Evolutionary conservation across 2,797 vertebrate species (phyloP).

Genomic region (Kryptopterus vitreolus): DNA sequence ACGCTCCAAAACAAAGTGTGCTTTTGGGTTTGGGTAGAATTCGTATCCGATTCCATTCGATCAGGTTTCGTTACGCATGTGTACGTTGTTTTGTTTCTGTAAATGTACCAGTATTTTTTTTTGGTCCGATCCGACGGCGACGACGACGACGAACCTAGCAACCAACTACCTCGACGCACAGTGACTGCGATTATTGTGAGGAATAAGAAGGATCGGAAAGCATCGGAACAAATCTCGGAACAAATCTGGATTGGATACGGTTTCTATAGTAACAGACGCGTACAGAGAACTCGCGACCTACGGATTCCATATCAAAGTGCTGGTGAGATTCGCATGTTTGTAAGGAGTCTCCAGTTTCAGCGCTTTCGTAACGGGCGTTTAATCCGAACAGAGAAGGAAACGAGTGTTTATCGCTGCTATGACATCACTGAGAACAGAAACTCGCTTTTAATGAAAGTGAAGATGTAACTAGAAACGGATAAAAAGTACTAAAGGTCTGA

Average conservation of each 20-base stretch:
- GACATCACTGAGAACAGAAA: not conserved
- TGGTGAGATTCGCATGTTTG: not conserved
- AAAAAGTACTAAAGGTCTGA: not conserved
- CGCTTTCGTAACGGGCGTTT: not conserved
- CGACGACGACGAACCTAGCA: constrained; percentile 7
- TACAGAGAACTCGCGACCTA: not conserved
- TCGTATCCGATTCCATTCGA: not conserved
- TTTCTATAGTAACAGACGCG: not conserved
- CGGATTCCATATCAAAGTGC: not conserved
- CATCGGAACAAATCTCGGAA: too few species aligned
- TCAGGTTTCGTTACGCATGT: not conserved
- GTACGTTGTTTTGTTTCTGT: not conserved
- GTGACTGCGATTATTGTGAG: not conserved
- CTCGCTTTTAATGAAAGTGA: not conserved
- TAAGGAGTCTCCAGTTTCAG: constrained; percentile 7
- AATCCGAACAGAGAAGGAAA: not conserved
- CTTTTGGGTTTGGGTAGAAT: constrained; percentile 13
- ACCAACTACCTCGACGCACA: constrained; percentile 33
- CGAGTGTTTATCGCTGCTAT: not conserved
- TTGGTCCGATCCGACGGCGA: too few species aligned
- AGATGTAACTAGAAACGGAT: not conserved
- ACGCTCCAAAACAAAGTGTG: constrained; percentile 1
- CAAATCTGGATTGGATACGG: too few species aligned
- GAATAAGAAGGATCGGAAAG: not conserved
- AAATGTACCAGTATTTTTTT: not conserved